Base-by-base conservation (phyloP, 1,140 invertebrate genomes). In the Lineus longissimus region DNA sequence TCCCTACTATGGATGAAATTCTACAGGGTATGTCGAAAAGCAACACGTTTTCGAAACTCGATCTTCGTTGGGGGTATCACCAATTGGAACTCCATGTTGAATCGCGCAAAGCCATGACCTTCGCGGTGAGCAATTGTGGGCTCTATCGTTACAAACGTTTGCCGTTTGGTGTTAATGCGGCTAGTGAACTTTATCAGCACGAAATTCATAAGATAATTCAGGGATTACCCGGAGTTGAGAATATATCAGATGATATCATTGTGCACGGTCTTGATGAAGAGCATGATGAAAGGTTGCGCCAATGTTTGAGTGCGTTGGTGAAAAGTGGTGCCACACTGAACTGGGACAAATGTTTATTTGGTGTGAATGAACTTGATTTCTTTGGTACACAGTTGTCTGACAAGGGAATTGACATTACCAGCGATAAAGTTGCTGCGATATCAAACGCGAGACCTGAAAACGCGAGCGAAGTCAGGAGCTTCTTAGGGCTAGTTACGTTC, bases 1-100 rank as follows among this genome's bases (percentile, higher is more conserved):
- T 63, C 30, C 74, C 73, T 13, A 73, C 72, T 29, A 64, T 73
- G 7, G 73, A 74, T 51, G 66, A 73, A 27, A 29, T 76, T 0
- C 43, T 72, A 1, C 15, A 55, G 27, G 66, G 65, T 11, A 55
- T 71, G 40, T 65, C 71, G 55, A 69, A 61, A 45, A 54, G 67
- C 11, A 67, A 30, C 13, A 40, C 64, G 23, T 73, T 76, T 55
- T 64, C 61, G 2, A 75, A 69, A 13, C 13, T 75, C 15, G 74
- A 73, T 51, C 56, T 74, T 1, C 59, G 29, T 19, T n/a, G 61
- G 9, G 61, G 63, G 17, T 75, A 71, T 55, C 70, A 76, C 61
- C 74, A 76, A 40, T 25, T 76, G 1, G 68, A 71, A 54, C 36
- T 77, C 13, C 62, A 69, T 17, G 60, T 70, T 60, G 45, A 66